phyloP scores from a whole-genome alignment of 53 echinoderm and acorn worm species.

The Zoroaster sp. region DNA sequence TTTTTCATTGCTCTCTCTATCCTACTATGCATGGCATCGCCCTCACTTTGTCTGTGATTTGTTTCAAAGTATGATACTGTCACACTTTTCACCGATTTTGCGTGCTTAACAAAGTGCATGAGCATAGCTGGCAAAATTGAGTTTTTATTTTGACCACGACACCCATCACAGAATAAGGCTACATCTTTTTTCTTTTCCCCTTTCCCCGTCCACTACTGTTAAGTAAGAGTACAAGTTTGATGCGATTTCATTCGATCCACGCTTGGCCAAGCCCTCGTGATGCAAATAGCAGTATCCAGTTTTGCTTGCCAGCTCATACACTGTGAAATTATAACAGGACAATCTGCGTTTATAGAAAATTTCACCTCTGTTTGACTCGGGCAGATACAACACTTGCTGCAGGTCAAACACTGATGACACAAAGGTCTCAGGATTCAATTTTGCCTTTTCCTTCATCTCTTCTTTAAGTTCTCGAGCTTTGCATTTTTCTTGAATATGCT shows the following conservation, averaged over 20 bases:
- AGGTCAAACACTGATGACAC: constrained; percentile 63
- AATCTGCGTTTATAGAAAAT: constrained; percentile 70
- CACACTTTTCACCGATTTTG: background rate
- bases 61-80: constrained; percentile 60
- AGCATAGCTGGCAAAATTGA: constrained; percentile 67
- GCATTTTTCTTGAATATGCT: too few species aligned
- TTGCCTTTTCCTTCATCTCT: constrained; percentile 37
- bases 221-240: constrained; percentile 54
- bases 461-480: constrained; percentile 36
- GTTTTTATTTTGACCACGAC: constrained; percentile 75
- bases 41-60: constrained; percentile 67
- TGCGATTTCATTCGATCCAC: constrained; percentile 67
- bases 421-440: constrained; percentile 14
- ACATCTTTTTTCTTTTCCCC: constrained; percentile 3
- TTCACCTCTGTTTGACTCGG: constrained; percentile 44
- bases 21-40: constrained; percentile 72
- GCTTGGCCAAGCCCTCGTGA: constrained; percentile 54
- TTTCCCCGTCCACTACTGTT: background rate
- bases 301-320: constrained; percentile 57
- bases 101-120: background rate
- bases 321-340: constrained; percentile 73
- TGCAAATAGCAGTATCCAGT: constrained; percentile 56
- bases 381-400: constrained; percentile 63
- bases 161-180: constrained; percentile 71
- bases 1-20: constrained; percentile 56